Evolutionary conservation across 2,888 invertebrate species (phyloP), one percentile per base, ranked within the genome.

Genomic region (Eupsilia transversa): DNA sequence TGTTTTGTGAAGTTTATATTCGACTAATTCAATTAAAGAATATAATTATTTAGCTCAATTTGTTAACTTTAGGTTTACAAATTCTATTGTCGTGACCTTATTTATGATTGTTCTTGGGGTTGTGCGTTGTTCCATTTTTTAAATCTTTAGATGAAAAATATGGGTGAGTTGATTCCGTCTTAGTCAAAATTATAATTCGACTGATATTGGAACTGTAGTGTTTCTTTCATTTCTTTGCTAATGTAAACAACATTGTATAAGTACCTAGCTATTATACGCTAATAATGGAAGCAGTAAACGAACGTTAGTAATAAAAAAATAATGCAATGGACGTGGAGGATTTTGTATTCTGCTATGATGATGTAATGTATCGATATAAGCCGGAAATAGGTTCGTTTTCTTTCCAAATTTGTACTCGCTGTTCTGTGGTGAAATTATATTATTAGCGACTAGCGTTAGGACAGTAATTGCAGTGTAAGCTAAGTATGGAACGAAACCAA

Each of bases 131-230:
- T 93, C 87, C 91, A 91, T 89, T 92, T 90, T 90, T 80, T 90
- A 90, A 92, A 89, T 85, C 84, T 90, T 90, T 90, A 89, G 64
- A 83, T 83, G 27, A 78, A 79, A 57, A 77, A 80, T 89, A 90
- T 91, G 92, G 84, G 91, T 90, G 91, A 92, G 90, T 93, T 93
- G 89, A 93, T 92, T 94, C 94, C 94, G 94, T 95, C 94, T 93
- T 91, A 90, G 91, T 91, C 92, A 92, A 94, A 92, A 92, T 91
- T 92, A n/a, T n/a, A 70, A 91, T 93, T 93, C 91, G 94, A 93
- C 92, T 93, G 92, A 93, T 89, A 90, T 92, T 90, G 87, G 88
- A 87, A 88, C 77, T 79, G 87, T 88, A 89, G 87, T 74, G 81
- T 84, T 89, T 85, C 61, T 83, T 89, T 85, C 80, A 80, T 85